Percentiles rank a stretch among this genome's conserved stretches.
Conservation (phyloP, 35 echinoderm and acorn worm genomes). For the Lytechinus variegatus region DNA sequence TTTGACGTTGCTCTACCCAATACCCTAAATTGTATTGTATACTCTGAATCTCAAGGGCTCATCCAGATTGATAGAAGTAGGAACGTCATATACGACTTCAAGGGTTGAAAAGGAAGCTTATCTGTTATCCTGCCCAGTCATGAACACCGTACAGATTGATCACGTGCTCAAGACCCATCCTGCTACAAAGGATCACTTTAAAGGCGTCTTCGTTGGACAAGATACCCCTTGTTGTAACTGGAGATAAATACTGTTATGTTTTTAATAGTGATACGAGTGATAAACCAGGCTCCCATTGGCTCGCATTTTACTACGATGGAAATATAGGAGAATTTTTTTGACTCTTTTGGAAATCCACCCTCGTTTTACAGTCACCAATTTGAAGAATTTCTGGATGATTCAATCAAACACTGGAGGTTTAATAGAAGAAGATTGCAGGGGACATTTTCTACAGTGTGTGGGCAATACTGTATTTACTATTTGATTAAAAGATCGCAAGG, state of each 20-base stretch:
- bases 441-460: constrained; percentile 56
- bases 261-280: constrained; percentile 45
- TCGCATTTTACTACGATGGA: constrained; percentile 38
- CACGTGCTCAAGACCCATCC: constrained; percentile 24
- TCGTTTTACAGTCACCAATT: background rate
- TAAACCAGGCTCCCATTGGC: constrained; percentile 43
- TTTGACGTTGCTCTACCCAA: constrained; percentile 39
- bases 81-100: constrained; percentile 59
- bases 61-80: constrained; percentile 62
- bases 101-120: background rate
- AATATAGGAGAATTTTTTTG: constrained; percentile 49
- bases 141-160: constrained; percentile 41
- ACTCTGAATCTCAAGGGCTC: constrained; percentile 52
- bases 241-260: background rate
- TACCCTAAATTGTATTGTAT: constrained; percentile 62
- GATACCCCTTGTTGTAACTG: background rate
- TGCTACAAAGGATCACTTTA: constrained; percentile 43
- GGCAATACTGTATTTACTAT: constrained; percentile 63
- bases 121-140: background rate
- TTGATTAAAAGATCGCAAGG: constrained; percentile 35
- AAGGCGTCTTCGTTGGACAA: constrained; percentile 31
- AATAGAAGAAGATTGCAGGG: constrained; percentile 13
- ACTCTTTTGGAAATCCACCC: constrained; percentile 61
- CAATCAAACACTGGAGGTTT: background rate
- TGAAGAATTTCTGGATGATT: background rate